A percentile compares a stretch with the other conserved stretches of the same genome.
phyloP scores from a whole-genome alignment of 2,797 vertebrate genomes.

The Poeciliopsis turneri region DNA sequence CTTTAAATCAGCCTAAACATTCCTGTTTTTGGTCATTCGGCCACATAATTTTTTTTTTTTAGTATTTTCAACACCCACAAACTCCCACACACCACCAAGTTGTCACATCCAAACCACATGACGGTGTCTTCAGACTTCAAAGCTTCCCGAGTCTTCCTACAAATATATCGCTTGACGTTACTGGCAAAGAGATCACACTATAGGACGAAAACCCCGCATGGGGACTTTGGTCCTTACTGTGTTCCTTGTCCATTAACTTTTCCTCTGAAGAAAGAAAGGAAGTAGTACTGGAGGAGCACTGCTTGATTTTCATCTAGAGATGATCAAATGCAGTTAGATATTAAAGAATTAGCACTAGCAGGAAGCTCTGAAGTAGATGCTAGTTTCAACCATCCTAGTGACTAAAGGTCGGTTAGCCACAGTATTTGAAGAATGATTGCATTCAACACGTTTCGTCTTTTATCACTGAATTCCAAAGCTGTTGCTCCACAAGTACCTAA shows the following conservation, averaged over 20 bases:
- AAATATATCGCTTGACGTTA: background rate
- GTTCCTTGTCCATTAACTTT: too few relatives aligned
- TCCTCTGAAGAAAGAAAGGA: background rate
- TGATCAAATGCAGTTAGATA: background rate
- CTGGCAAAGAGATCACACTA: background rate
- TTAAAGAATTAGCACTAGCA: background rate
- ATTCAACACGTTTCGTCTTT: background rate
- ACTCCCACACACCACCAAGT: background rate
- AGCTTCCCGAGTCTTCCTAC: background rate
- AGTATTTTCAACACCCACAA: background rate
- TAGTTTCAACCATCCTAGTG: background rate
- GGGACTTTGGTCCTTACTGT: background rate
- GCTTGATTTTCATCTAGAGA: background rate
- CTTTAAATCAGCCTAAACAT: background rate
- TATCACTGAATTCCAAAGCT: background rate
- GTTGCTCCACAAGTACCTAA: background rate
- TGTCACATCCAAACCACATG: background rate
- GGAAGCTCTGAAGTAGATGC: background rate
- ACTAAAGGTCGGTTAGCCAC: background rate
- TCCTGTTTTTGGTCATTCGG: background rate
- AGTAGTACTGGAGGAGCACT: background rate
- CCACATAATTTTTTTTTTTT: background rate
- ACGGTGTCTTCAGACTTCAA: background rate
- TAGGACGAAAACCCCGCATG: background rate
- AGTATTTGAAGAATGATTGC: background rate